Percentiles rank a stretch among this genome's conserved stretches.
phyloP scores from a whole-genome alignment of 1,140 invertebrate genomes.

The Colletes gigas region DNA sequence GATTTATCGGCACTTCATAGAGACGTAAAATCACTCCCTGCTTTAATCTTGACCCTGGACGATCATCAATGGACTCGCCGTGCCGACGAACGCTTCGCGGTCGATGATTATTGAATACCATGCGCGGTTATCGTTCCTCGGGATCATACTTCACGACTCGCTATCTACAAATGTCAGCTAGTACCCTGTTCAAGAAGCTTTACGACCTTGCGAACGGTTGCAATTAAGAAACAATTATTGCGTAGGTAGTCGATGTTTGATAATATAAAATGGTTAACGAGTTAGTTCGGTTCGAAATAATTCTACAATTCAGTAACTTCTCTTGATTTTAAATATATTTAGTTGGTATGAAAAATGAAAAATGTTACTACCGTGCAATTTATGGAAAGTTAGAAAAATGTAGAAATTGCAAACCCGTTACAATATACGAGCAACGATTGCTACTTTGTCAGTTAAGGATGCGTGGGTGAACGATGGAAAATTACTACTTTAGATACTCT shows the following conservation, averaged over 20 bases:
- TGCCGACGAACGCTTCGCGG: conserved; percentile 17
- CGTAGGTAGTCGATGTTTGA: not conserved
- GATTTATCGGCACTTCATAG: conserved; percentile 55
- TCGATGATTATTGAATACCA: conserved; percentile 56
- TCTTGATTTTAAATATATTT: too few relatives aligned
- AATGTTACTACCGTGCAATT: too few relatives aligned
- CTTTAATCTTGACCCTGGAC: conserved; percentile 21
- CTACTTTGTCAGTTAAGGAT: too few relatives aligned
- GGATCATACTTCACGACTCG: conserved; percentile 40
- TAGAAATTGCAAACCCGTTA: too few relatives aligned
- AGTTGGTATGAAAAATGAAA: too few relatives aligned
- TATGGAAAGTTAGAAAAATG: not conserved
- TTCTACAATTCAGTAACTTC: too few relatives aligned
- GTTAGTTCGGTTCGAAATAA: too few relatives aligned
- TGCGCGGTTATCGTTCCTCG: conserved; percentile 37
- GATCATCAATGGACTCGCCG: conserved; percentile 31
- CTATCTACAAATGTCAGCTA: conserved; percentile 20
- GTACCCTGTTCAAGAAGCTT: conserved; percentile 9
- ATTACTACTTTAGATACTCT: too few relatives aligned
- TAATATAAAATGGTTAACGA: not conserved
- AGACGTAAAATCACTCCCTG: conserved; percentile 57
- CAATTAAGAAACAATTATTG: conserved; percentile 55
- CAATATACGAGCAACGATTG: too few relatives aligned
- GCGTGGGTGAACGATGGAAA: too few relatives aligned
- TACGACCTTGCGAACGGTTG: conserved; percentile 1